A percentile compares a stretch with the other conserved stretches of the same genome.
Conservation (phyloP, 2,113 vertebrate genomes). For the Suricata suricatta region DNA sequence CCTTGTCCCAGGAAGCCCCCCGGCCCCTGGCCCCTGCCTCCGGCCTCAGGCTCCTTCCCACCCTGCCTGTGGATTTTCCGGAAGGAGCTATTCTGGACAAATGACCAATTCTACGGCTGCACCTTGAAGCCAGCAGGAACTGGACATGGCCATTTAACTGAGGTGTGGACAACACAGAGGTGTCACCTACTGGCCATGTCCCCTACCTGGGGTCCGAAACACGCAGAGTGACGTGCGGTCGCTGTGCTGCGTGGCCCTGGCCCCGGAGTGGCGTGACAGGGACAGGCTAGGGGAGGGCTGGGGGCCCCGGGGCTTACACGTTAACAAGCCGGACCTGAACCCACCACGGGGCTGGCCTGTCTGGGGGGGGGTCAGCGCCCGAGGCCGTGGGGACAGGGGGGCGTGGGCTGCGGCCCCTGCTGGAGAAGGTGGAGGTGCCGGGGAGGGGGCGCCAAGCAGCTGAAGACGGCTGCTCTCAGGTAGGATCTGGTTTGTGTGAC, state of each 20-base stretch:
- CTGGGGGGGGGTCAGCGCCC: neutral
- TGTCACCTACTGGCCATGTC: accelerated
- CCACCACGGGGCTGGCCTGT: accelerated
- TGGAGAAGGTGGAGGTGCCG: neutral
- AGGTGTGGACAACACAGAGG: neutral
- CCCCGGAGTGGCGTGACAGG: accelerated
- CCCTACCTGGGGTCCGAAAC: neutral
- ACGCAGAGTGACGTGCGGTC: no score
- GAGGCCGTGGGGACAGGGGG: no score
- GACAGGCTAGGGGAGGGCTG: accelerated
- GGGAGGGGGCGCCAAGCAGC: accelerated
- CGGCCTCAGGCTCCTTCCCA: neutral
- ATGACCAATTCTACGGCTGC: neutral
- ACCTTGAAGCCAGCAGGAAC: no score
- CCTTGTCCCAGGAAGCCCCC: accelerated
- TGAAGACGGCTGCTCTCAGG: neutral
- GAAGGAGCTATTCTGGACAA: neutral
- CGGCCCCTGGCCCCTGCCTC: neutral
- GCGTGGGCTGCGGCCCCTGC: neutral
- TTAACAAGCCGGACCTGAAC: accelerated
- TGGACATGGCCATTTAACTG: neutral
- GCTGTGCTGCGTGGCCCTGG: accelerated
- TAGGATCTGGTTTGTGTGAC: neutral
- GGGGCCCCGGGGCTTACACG: neutral
- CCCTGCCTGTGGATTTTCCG: neutral